A percentile compares a stretch with the other conserved stretches of the same genome.
Conservation (phyloP, 2,113 vertebrate genomes). For the Athene noctua region DNA sequence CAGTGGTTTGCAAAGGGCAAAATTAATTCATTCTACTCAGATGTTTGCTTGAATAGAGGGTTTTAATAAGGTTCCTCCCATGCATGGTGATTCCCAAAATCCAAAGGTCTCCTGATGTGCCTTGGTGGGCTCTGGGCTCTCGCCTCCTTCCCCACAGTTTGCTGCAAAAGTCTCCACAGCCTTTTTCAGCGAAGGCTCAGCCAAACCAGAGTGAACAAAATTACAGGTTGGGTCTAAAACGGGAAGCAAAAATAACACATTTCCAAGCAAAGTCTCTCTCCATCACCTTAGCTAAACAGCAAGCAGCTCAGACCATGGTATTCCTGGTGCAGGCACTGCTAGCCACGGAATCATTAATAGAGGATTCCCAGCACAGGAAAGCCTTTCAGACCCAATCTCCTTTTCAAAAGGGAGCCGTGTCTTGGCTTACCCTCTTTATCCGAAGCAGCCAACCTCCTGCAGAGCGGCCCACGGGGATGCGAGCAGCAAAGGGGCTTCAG, state of each 20-base stretch:
- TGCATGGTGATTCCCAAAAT: not conserved
- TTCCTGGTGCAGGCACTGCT: not conserved
- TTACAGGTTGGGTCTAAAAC: not conserved
- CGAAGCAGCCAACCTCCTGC: not conserved
- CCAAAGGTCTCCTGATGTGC: rapidly evolving
- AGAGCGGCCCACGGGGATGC: rapidly evolving
- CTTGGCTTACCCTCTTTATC: too few species aligned
- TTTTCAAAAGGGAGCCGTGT: not conserved
- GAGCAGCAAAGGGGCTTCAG: not conserved
- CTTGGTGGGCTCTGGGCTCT: not conserved
- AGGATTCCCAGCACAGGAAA: not conserved
- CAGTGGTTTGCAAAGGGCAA: not conserved
- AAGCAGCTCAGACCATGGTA: not conserved
- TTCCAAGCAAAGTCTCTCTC: not conserved
- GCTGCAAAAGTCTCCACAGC: not conserved
- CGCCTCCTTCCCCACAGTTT: not conserved
- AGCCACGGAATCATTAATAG: not conserved
- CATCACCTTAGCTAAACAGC: not conserved
- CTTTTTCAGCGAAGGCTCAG: not conserved
- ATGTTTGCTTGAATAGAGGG: not conserved
- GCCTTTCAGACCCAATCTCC: not conserved
- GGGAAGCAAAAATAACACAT: not conserved
- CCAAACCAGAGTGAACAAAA: not conserved
- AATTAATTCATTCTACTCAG: not conserved
- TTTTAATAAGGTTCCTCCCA: not conserved